Evolutionary conservation across 2,888 invertebrate genomes (phyloP), one percentile per base, ranked within the genome.

Genomic region (Meiosimyza platycephala): DNA sequence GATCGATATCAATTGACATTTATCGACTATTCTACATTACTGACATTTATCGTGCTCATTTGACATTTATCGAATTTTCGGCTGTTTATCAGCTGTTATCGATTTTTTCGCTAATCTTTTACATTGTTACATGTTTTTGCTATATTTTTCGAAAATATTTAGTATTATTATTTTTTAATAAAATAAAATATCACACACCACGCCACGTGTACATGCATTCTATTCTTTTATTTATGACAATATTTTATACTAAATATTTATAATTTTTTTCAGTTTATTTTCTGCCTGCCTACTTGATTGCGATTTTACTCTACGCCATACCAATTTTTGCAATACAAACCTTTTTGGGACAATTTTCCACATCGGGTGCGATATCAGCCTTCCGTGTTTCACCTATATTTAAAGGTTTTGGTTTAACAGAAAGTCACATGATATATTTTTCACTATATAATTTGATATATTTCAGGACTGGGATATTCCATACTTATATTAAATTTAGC

Each of bases 261-360:
- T 7, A 13, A 18, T 7, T 9, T 40, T 9, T 40, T 70, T n/a
- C 76, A 85, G 85, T 77, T 7, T 84, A 80, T 52, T 85, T 83
- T 48, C 74, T 86, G 48, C 78, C 79, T 48, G 80, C 82, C 22
- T 85, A 85, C 74, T 65, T 83, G 66, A 66, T 83, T 33, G 80
- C 85, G 4, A 80, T 85, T 51, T 64, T 82, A 7, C 79, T 86
- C 55, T 82, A 84, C 72, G 82, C 85, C 71, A 92, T 96, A 75
- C 96, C 96, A 1, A 89, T 96, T 80, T 95, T 96, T 85, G 93
- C 95, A 82, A 89, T 96, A 89, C 96, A 97, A 88, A 92, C 95
- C 2, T 92, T 93, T 55, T 88, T 96, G 80, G 96, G 96, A 62
- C 96, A 96, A 84, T 95, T 95, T 85, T 90, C 94, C 52, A 93